These are phyloP conservation scores for Salminus brasiliensis DNA, from an alignment of 2,113 vertebrate genomes.

Conservation along the genomic window DNA sequence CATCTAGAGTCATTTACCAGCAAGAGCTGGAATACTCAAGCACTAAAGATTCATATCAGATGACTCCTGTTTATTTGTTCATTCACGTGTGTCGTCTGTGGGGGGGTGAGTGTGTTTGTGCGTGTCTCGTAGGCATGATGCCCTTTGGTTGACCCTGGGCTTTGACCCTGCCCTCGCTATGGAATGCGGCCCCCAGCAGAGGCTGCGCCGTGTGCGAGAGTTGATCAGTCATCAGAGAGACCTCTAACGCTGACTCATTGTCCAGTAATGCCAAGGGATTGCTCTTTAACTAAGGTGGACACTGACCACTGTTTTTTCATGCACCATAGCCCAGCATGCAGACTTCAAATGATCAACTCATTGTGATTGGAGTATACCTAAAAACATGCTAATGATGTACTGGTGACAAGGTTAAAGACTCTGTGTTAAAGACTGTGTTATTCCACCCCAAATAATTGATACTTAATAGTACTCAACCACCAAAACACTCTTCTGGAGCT, in stretches of 20 bases:
- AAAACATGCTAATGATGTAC: too few species aligned
- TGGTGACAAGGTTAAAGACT: too few species aligned
- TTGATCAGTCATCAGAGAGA: conserved; percentile 53
- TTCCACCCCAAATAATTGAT: background rate
- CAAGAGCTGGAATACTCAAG: background rate
- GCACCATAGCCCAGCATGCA: background rate
- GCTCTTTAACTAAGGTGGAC: conserved; percentile 21
- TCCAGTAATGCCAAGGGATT: conserved; percentile 34
- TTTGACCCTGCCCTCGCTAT: conserved; percentile 71
- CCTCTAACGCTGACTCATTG: conserved; percentile 49
- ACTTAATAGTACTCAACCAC: too few species aligned
- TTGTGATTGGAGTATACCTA: too few species aligned
- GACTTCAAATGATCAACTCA: background rate
- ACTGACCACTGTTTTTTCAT: background rate
- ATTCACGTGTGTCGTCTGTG: background rate
- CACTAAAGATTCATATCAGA: conserved; percentile 18
- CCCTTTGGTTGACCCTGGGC: conserved; percentile 73
- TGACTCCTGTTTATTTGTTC: conserved; percentile 25
- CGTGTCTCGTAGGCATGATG: conserved; percentile 67
- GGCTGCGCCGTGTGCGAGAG: conserved; percentile 62
- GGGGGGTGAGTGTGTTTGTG: background rate
- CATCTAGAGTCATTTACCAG: conserved; percentile 14
- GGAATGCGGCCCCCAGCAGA: conserved; percentile 73
- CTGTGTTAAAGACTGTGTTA: too few species aligned
- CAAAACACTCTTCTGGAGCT: too few species aligned